Base-by-base conservation (phyloP, 2,797 vertebrate species). In the Capromys pilorides region DNA sequence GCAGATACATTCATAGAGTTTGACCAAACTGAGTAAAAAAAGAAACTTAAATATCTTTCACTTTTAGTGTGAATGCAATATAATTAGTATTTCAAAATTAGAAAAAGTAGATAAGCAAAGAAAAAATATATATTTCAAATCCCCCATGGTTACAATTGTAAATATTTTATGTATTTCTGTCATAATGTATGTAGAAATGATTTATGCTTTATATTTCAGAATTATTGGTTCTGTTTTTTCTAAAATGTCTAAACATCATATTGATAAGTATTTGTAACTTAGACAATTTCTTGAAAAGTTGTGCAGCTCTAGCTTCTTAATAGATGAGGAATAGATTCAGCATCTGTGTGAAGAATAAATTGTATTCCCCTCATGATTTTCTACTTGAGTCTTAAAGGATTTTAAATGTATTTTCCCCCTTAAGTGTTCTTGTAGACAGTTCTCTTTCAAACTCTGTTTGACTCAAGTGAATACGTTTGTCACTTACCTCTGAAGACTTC, bases 201-300 rank as follows among this genome's bases (percentile, higher is more conserved):
- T 86, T 31, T n/a, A 69, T 71, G 19, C 28, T 73, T 91, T 45
- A 28, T 57, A n/a, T 73, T 33, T n/a, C 82, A 85, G 81, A 22
- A 87, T 61, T 80, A 2, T 39, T 93, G 8, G 2, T 39, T 80
- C 94, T 90, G 1, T 36, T 54, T 88, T 86, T 86, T 18, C 26
- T 41, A 61, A 41, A 87, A n/a, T 88, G 14, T 19, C 10, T 94
- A 13, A 4, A 66, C 5, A 57, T 90, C n/a, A 71, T 77, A 54
- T 41, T 62, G 19, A 86, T 54, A 85, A 59, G 4, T 62, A 82
- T 93, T 93, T 93, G 77, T 62, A 78, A 88, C 67, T 80, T 66
- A 24, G 9, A 28, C 80, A 69, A 73, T 45, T 61, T 94, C 13
- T 39, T 51, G 36, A 83, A n/a, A 19, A 69, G 6, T 45, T 64